Percentiles rank a stretch among this genome's conserved stretches.
phyloP scores from a whole-genome alignment of 1,140 invertebrate species.

The Spodoptera litura region DNA sequence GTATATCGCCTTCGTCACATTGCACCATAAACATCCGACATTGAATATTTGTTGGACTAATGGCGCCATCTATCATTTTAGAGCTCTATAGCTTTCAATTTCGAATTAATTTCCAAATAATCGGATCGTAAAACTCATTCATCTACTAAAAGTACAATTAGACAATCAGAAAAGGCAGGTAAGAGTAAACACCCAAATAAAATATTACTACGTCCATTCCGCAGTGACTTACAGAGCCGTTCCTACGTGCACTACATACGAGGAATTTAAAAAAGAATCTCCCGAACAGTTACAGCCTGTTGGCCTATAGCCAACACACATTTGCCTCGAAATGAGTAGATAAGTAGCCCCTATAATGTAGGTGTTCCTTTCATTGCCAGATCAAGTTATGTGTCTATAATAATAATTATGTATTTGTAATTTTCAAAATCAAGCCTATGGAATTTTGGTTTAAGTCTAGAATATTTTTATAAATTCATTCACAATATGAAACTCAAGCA shows the following conservation, averaged over 20 bases:
- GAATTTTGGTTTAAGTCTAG: no score
- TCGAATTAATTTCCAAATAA: not conserved
- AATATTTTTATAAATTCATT: no score
- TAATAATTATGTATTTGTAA: not conserved
- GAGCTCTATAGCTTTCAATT: no score
- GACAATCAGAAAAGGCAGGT: not conserved
- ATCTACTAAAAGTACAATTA: not conserved
- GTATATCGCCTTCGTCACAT: no score
- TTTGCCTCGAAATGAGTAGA: conserved; percentile 15
- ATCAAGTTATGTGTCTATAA: not conserved
- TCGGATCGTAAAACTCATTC: not conserved
- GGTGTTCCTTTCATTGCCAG: conserved; percentile 14
- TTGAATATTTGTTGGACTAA: no score
- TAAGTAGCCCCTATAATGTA: conserved; percentile 10
- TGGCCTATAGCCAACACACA: conserved; percentile 32
- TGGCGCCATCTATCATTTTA: no score
- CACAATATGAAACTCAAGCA: no score
- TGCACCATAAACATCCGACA: no score
- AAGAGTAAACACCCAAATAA: not conserved
- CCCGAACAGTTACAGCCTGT: conserved; percentile 9
- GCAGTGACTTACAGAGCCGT: conserved; percentile 6
- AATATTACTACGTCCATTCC: conserved; percentile 25
- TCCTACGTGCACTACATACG: not conserved
- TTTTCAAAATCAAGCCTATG: not conserved
- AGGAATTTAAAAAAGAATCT: conserved; percentile 16